Percentiles rank a stretch among this genome's conserved stretches.
Evolutionary conservation across 1,140 invertebrate genomes (phyloP).

Genomic region (Pseudobourletiella spinata): DNA sequence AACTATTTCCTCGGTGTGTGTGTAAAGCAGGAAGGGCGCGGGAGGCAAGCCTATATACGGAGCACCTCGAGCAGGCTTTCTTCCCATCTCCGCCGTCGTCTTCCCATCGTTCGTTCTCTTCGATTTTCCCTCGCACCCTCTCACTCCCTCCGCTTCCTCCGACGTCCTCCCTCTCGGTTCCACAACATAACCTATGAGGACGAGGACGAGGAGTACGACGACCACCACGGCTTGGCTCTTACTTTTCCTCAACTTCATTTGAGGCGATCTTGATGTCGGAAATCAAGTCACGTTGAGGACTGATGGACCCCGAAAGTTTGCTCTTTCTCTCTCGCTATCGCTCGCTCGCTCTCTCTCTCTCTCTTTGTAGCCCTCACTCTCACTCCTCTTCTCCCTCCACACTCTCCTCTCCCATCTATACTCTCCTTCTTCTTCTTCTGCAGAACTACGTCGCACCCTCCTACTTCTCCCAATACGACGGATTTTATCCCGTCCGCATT

Average conservation of each 20-base stretch:
- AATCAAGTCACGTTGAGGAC: conserved; percentile 21
- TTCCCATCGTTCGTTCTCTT: conserved; percentile 19
- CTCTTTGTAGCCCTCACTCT: background rate
- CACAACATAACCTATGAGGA: too few relatives aligned
- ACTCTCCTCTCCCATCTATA: background rate
- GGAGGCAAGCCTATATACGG: background rate
- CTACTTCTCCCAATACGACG: too few relatives aligned
- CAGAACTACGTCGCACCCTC: too few relatives aligned
- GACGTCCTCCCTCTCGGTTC: conserved; percentile 7
- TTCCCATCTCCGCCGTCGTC: background rate
- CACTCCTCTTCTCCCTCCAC: conserved; percentile 2
- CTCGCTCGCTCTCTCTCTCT: background rate
- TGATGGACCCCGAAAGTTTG: conserved; percentile 26
- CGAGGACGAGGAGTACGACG: too few relatives aligned
- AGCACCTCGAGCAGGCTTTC: background rate
- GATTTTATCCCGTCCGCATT: too few relatives aligned
- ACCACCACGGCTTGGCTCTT: background rate
- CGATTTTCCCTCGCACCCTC: conserved; percentile 14
- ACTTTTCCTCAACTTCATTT: conserved; percentile 15
- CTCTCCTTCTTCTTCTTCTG: conserved; percentile 8
- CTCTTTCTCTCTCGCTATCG: conserved; percentile 1
- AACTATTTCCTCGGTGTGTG: too few relatives aligned
- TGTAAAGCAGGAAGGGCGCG: background rate
- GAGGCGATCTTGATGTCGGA: conserved; percentile 20
- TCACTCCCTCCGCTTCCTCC: conserved; percentile 15